Base-by-base conservation (phyloP, 1,140 invertebrate species). In the Nasonia giraulti region DNA sequence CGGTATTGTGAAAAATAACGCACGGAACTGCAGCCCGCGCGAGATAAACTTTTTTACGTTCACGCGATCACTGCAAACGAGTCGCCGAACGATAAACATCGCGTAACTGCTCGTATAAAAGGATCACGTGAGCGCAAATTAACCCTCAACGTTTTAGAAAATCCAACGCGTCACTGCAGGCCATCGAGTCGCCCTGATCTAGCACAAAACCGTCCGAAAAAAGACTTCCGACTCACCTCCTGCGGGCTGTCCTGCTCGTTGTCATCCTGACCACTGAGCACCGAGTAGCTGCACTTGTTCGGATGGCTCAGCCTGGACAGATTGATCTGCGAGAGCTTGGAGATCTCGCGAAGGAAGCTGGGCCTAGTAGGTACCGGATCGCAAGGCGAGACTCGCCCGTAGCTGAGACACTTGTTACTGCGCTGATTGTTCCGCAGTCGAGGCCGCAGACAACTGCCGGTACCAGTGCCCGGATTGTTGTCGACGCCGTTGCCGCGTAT, bases 241-340 rank as follows among this genome's bases (percentile, higher is more conserved):
- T 92, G 90, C 3, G 95, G 93, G 89, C 95, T 96, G 85, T 96
- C 95, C 1, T 68, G 62, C 8, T 96, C 96, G 80, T 95, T 95
- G 87, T 96, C 95, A n/a, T 95, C 94, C 3, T 95, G 94, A 62
- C 93, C 95, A 55, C 94, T 94, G n/a, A 96, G 92, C 17, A 96
- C 95, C 37, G 94, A 95, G 90, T 96, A 96, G 86, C 95, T 96
- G 90, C 96, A 96, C 88, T 95, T 95, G 40, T 93, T 95, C 8
- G 93, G 93, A 81, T 95, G 94, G 83, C 95, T 95, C 2, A 96
- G 91, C 77, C 95, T 93, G 0, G 96, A 95, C 50, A 96, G 91
- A 90, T 96, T 96, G 84, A 96, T 94, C 87, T 96, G 95, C 6
- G 96, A 96, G 6, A 96, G 89, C 90, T 96, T 96, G 2, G 95